phyloP scores from a whole-genome alignment of 2,797 vertebrate genomes.

The Xyrichtys novacula region DNA sequence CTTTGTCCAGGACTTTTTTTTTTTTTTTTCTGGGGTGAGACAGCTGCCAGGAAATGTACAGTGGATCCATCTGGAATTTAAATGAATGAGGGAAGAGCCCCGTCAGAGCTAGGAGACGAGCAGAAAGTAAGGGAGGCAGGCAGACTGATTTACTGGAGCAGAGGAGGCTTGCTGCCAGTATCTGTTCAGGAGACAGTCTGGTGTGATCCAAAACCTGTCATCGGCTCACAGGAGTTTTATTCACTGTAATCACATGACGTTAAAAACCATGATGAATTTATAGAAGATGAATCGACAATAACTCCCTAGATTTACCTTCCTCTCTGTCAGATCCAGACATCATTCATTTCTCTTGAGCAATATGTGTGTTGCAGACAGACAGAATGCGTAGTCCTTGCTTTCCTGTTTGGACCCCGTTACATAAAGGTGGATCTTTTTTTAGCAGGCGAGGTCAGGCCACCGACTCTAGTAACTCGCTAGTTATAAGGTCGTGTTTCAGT shows the following conservation, averaged over 20 bases:
- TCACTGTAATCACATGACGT: conserved; percentile 40
- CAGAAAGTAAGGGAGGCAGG: conserved; percentile 54
- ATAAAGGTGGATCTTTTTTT: conserved; percentile 64
- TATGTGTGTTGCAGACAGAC: conserved; percentile 16
- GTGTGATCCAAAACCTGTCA: conserved; percentile 44
- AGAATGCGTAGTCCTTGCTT: conserved; percentile 38
- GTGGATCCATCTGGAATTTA: conserved; percentile 83
- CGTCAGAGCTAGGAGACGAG: conserved; percentile 55
- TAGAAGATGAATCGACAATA: conserved; percentile 26
- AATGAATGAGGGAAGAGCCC: conserved; percentile 79
- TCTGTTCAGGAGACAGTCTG: conserved; percentile 40
- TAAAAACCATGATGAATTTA: conserved; percentile 21
- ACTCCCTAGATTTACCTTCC: conserved; percentile 8
- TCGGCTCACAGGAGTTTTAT: conserved; percentile 39
- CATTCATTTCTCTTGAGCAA: conserved; percentile 1
- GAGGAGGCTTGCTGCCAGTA: conserved; percentile 29
- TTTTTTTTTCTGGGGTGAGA: conserved; percentile 58
- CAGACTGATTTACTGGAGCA: conserved; percentile 36
- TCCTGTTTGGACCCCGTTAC: conserved; percentile 43
- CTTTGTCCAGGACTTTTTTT: conserved; percentile 71
- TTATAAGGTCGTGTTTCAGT: conserved; percentile 59
- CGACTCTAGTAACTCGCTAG: conserved; percentile 37
- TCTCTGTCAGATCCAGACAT: conserved; percentile 4
- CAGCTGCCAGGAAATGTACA: conserved; percentile 86
- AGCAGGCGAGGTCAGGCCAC: conserved; percentile 41